Evolutionary conservation across 2,113 vertebrate species (phyloP), one percentile per base, ranked within the genome.

Genomic region (Gambusia affinis): DNA sequence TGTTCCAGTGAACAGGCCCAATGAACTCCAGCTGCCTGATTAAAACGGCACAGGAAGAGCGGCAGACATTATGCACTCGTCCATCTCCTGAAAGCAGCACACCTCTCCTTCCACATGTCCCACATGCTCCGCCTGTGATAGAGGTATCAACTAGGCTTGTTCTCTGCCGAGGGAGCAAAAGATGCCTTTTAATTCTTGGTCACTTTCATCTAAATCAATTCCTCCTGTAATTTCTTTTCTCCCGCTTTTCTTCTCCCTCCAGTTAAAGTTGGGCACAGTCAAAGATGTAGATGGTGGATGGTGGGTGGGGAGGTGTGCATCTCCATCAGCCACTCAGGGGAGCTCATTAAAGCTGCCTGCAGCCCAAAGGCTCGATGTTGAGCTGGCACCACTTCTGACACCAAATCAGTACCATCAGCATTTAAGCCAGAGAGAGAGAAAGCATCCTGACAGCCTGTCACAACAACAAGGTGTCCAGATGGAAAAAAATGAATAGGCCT

Each of bases 311-410:
- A 70, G 72, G 61, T 60, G 14, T 47, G 42, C 80, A 65, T 89
- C 86, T 91, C 80, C 78, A 76, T 80, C 89, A 85, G 84, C 74
- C 81, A 89, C 90, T 87, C 91, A 81, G 85, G 90, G 91, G 91
- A 92, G 82, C 91, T 91, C 91, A 92, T 92, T 92, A 92, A 80
- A 90, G 78, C 44, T 31, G 69, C 90, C 76, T 3, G 63, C 68
- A 78, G 85, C 86, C 82, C 84, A 79, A 66, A 70, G 83, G 72
- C 73, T 76, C 4, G 79, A 73, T 64, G 70, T 79, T 75, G 76
- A 73, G 76, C 47, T 90, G 89, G 90, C 91, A 86, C 73, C 64
- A 60, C 80, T 89, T 91, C 86, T 91, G 85, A 90, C 84, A 79
- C 72, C 76, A 42, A 71, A 71, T 86, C 83, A 73, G 81, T 4